A percentile compares a stretch with the other conserved stretches of the same genome.
phyloP scores from a whole-genome alignment of 2,113 vertebrate species.

The Ciconia boyciana region DNA sequence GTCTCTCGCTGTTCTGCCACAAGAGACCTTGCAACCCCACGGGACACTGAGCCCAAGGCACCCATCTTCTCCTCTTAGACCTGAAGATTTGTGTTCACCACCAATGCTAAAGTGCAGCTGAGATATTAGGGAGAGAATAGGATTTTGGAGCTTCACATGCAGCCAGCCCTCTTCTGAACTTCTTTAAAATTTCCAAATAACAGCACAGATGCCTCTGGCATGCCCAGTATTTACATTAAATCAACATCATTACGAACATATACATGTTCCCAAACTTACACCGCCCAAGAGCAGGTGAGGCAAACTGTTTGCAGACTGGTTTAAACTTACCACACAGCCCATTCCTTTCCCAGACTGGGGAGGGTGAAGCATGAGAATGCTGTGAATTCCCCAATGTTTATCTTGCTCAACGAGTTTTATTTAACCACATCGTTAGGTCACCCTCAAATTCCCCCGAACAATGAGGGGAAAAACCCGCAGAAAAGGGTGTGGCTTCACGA shows the following conservation, averaged over 20 bases:
- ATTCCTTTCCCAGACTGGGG: constrained; percentile 54
- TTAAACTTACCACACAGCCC: constrained; percentile 47
- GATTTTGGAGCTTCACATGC: neutral
- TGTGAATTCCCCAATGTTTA: constrained; percentile 64
- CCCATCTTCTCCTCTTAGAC: neutral
- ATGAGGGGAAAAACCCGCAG: constrained; percentile 73
- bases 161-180: neutral
- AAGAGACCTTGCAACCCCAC: neutral
- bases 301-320: constrained; percentile 46
- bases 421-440: constrained; percentile 71
- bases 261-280: neutral
- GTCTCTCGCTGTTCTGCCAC: accelerated
- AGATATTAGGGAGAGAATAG: neutral
- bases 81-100: neutral
- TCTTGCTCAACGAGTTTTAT: constrained; percentile 73
- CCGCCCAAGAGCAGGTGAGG: constrained; percentile 55
- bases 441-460: constrained; percentile 71
- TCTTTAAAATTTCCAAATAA: neutral
- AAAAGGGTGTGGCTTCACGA: constrained; percentile 65
- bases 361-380: constrained; percentile 57
- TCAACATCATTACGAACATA: neutral
- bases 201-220: neutral
- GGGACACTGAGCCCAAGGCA: neutral
- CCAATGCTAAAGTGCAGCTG: no score
- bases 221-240: constrained; percentile 26